These are phyloP conservation scores for Dromiciops gliroides DNA, from an alignment of 2,113 vertebrate species.

Conservation along the genomic window DNA sequence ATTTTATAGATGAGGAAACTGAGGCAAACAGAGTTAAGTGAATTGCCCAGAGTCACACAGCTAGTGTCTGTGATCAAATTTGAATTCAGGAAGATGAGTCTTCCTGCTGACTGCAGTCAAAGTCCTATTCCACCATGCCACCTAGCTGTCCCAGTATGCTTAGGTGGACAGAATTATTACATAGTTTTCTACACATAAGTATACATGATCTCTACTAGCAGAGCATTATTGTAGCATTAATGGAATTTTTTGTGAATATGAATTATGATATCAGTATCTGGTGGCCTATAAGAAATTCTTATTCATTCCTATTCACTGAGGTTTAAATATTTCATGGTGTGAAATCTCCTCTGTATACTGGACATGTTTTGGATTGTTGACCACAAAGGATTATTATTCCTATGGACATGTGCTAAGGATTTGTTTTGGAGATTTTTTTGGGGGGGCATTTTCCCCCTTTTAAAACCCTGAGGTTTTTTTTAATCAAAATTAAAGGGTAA, in stretches of 20 bases:
- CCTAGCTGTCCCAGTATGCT: too few species aligned
- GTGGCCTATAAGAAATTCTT: neutral
- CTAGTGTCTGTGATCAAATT: neutral
- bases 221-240: constrained; percentile 23
- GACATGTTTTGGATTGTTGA: neutral
- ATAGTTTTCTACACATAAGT: constrained; percentile 4
- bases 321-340: constrained; percentile 15
- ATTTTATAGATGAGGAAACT: neutral
- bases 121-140: neutral
- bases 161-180: neutral
- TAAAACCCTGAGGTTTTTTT: constrained; percentile 7
- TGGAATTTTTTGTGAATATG: neutral
- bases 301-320: constrained; percentile 9
- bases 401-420: neutral
- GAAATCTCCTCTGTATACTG: constrained; percentile 30
- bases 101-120: neutral
- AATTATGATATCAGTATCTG: constrained; percentile 17
- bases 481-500: constrained; percentile 39
- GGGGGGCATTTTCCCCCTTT: neutral
- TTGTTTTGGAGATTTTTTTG: neutral
- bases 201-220: neutral
- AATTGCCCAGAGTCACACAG: too few species aligned
- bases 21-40: neutral
- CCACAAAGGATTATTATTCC: constrained; percentile 27
- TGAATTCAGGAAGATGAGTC: neutral